A percentile compares a stretch with the other conserved stretches of the same genome.
These are phyloP conservation scores for Meloidogyne floridensis DNA, from an alignment of 1,140 invertebrate genomes.

Conservation along the genomic window DNA sequence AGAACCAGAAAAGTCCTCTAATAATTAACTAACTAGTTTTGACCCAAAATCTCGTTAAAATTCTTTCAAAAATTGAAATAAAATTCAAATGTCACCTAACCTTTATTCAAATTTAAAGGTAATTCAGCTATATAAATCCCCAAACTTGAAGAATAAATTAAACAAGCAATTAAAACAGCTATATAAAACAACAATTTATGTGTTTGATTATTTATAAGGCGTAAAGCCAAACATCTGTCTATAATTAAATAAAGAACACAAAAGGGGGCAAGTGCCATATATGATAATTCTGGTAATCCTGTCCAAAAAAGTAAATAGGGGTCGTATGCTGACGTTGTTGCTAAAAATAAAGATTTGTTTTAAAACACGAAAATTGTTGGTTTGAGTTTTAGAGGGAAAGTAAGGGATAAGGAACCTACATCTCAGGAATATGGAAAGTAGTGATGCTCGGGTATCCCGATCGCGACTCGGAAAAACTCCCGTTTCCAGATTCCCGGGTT, in stretches of 20 bases:
- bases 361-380: no score
- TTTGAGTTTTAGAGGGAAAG: no score
- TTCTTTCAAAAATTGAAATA: neutral
- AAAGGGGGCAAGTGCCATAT: constrained; percentile 5
- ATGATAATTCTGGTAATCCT: constrained; percentile 14
- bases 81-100: neutral
- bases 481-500: no score
- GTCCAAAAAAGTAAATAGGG: constrained; percentile 19
- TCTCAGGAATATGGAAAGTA: no score
- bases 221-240: constrained; percentile 15
- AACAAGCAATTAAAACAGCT: neutral
- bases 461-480: no score
- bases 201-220: neutral
- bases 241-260: constrained; percentile 12
- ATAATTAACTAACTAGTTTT: neutral
- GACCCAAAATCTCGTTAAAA: neutral
- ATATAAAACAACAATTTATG: constrained; percentile 14
- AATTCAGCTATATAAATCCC: constrained; percentile 17
- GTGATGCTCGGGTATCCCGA: no score
- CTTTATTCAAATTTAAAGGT: constrained; percentile 18
- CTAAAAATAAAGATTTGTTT: neutral
- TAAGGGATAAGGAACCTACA: no score
- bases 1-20: no score
- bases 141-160: constrained; percentile 5
- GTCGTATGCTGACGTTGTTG: neutral